Evolutionary conservation across 2,797 vertebrate species (phyloP).

Genomic region (Poliocrania exsul): DNA sequence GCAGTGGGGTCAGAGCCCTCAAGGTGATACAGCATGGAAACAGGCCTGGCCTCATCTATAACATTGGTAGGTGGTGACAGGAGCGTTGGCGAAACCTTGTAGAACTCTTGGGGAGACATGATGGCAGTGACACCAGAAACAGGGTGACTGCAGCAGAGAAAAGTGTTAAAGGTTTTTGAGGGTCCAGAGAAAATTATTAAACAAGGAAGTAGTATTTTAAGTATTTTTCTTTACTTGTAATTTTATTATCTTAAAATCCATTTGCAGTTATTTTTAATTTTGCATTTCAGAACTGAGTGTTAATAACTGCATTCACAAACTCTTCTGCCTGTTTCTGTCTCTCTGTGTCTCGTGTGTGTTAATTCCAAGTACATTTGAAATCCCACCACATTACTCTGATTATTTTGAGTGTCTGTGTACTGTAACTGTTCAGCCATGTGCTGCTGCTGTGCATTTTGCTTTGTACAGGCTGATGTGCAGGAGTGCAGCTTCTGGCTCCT

Average conservation of each 20-base stretch:
- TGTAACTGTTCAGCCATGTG: neutral
- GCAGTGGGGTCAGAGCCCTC: slow-evolving; percentile 93
- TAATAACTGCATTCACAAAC: neutral
- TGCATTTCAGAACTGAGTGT: neutral
- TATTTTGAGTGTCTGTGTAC: neutral
- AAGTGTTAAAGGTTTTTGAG: neutral
- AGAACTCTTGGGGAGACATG: neutral
- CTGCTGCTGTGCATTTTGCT: neutral
- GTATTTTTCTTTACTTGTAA: neutral
- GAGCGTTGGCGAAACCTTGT: neutral
- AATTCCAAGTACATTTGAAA: neutral
- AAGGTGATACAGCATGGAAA: slow-evolving; percentile 97
- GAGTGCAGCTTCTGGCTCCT: neutral
- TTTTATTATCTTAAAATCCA: neutral
- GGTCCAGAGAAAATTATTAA: neutral
- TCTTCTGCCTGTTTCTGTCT: neutral
- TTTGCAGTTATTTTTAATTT: neutral
- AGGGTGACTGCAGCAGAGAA: neutral
- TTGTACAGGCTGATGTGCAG: neutral
- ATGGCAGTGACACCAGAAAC: neutral
- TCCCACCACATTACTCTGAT: rapidly evolving
- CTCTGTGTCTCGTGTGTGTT: neutral
- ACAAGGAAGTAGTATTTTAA: neutral
- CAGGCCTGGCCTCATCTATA: slow-evolving; percentile 95
- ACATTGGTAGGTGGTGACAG: slow-evolving; percentile 85